Conservation (phyloP, 1,140 invertebrate species). For the Aethina tumida region DNA sequence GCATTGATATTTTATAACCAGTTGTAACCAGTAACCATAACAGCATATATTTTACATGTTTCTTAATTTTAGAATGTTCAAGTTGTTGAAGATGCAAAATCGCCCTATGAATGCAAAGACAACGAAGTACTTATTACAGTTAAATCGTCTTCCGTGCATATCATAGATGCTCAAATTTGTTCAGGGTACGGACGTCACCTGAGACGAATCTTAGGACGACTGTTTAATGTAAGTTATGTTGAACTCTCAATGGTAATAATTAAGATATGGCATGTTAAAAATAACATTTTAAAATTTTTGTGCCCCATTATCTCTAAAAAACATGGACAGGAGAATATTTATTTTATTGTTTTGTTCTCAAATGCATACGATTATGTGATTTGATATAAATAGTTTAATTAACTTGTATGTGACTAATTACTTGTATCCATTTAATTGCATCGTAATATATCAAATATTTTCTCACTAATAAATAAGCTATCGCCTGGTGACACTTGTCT, state of each 20-base stretch:
- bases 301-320: not conserved
- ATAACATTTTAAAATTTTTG: not conserved
- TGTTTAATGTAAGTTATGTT: slow-evolving; percentile 40
- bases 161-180: slow-evolving; percentile 54
- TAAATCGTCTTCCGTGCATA: slow-evolving; percentile 50
- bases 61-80: slow-evolving; percentile 40
- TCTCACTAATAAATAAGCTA: no score
- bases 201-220: slow-evolving; percentile 41
- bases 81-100: slow-evolving; percentile 45
- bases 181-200: slow-evolving; percentile 49
- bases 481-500: no score
- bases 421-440: no score
- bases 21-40: no score
- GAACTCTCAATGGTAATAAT: not conserved
- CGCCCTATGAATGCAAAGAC: slow-evolving; percentile 43
- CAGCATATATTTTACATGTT: no score
- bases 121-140: slow-evolving; percentile 57
- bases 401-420: no score
- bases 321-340: no score
- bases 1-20: no score
- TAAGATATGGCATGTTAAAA: not conserved
- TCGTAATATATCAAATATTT: no score
- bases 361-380: no score
- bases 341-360: no score
- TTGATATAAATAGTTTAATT: no score